Evolutionary conservation across 2,797 vertebrate genomes (phyloP).

Genomic region (Choloepus didactylus): DNA sequence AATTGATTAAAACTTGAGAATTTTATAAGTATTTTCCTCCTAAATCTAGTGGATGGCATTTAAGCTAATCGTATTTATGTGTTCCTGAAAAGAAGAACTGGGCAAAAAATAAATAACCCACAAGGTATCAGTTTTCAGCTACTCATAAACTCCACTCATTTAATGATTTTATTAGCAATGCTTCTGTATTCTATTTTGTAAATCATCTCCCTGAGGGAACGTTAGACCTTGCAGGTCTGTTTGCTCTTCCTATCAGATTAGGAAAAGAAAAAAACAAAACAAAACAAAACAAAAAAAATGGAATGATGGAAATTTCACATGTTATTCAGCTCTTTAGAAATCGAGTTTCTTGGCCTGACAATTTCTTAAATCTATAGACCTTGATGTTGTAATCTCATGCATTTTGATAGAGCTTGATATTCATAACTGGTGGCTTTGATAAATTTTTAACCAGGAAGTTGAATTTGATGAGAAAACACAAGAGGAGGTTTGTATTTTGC

Average conservation of each 20-base stretch:
- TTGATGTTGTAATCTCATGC: conserved; percentile 88
- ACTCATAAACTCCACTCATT: conserved; percentile 28
- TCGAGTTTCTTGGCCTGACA: conserved; percentile 74
- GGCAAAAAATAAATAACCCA: background rate
- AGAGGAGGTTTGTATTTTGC: conserved; percentile 77
- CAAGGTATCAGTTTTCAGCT: conserved; percentile 38
- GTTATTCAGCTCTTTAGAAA: conserved; percentile 74
- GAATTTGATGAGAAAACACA: conserved; percentile 82
- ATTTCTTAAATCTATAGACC: conserved; percentile 81
- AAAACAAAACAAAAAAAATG: background rate
- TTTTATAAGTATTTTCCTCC: background rate
- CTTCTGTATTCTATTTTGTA: conserved; percentile 71
- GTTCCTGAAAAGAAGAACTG: background rate
- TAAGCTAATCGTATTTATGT: background rate
- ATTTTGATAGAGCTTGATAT: conserved; percentile 85
- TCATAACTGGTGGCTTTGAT: conserved; percentile 85
- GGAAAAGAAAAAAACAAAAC: background rate
- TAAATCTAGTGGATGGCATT: background rate
- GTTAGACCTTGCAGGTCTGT: conserved; percentile 64
- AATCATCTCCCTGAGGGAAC: conserved; percentile 25
- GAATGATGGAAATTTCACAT: conserved; percentile 76
- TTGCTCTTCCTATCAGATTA: conserved; percentile 82
- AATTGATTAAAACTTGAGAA: background rate
- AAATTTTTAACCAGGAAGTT: conserved; percentile 86
- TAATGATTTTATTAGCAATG: conserved; percentile 67